Conservation (phyloP, 2,797 vertebrate species). For the Rhinella marina region DNA sequence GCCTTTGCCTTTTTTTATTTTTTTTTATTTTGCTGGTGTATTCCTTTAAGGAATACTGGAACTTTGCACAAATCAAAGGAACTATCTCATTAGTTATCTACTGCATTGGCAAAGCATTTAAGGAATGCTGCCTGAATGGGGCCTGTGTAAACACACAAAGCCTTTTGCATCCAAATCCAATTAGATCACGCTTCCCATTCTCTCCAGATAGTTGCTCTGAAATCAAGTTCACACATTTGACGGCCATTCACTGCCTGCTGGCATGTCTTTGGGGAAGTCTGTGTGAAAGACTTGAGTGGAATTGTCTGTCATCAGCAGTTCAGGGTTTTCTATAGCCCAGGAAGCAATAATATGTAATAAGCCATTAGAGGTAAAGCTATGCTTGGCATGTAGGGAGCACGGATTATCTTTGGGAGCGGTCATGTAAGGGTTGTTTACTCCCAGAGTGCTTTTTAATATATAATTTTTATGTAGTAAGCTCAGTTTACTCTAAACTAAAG, state of each 20-base stretch:
- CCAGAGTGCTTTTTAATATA: not conserved
- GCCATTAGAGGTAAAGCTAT: not conserved
- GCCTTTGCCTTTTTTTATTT: not conserved
- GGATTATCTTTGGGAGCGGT: not conserved
- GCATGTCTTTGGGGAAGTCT: not conserved
- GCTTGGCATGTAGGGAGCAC: not conserved
- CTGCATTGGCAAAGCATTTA: conserved; percentile 20
- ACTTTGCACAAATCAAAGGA: not conserved
- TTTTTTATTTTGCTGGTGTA: not conserved
- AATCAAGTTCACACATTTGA: not conserved
- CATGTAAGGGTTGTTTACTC: not conserved
- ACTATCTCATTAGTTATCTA: conserved; percentile 35
- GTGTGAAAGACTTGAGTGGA: not conserved
- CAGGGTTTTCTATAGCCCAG: not conserved
- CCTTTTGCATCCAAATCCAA: conserved; percentile 21
- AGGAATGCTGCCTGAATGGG: conserved; percentile 51
- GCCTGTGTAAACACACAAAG: conserved; percentile 51
- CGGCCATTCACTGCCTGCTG: conserved; percentile 22
- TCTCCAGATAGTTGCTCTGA: not conserved
- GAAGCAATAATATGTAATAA: not conserved
- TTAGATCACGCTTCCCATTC: not conserved
- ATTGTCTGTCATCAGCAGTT: not conserved
- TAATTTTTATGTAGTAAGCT: not conserved
- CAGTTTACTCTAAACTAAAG: too few species aligned
- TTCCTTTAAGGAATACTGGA: not conserved